Evolutionary conservation across 2,113 vertebrate genomes (phyloP), one percentile per base, ranked within the genome.

Genomic region (Mus spicilegus): DNA sequence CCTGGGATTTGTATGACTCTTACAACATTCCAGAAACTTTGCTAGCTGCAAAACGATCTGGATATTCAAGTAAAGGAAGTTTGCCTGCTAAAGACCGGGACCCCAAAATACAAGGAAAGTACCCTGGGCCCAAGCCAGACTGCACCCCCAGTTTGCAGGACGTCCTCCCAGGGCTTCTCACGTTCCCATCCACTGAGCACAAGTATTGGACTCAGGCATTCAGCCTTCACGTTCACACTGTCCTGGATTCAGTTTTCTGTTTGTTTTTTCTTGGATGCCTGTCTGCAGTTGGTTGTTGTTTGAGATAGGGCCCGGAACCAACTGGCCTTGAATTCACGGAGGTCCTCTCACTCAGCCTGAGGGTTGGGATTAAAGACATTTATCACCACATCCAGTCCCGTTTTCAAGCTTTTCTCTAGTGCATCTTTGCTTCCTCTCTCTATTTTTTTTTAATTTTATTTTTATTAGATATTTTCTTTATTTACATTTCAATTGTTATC

Each of bases 1-100:
- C 67, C 46, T 99, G 99, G 99, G 99, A 99, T 97, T 96, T 99
- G 93, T 98, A 98, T 56, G 97, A 99, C 87, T 97, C 98, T 0
- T 98, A 97, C 80, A 61, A 93, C 0, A 76, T 77, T 12, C 22
- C 76, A 5, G 98, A 98, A 90, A 9, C 24, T 49, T 72, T 97
- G 22, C 1, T 7, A 13, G 67, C 93, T 3, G 4, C 73, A 49
- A 96, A 94, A 72, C 26, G 5, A 77, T 96, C 97, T 42, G 70
- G 9, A 20, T 61, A 95, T 69, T 20, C 39, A 9, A 73, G 46
- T 94, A 98, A 85, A 94, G 67, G 12, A 26, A 65, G 51, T 42
- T 28, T 85, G 28, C 0, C 69, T 42, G 11, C 85, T 87, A 97
- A 86, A 90, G 96, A 91, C 1, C 70, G 81, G 2, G 49, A 98